Percentiles rank a stretch among this genome's conserved stretches.
Evolutionary conservation across 1,140 invertebrate genomes (phyloP).

Genomic region (Dufourea novaeangliae): DNA sequence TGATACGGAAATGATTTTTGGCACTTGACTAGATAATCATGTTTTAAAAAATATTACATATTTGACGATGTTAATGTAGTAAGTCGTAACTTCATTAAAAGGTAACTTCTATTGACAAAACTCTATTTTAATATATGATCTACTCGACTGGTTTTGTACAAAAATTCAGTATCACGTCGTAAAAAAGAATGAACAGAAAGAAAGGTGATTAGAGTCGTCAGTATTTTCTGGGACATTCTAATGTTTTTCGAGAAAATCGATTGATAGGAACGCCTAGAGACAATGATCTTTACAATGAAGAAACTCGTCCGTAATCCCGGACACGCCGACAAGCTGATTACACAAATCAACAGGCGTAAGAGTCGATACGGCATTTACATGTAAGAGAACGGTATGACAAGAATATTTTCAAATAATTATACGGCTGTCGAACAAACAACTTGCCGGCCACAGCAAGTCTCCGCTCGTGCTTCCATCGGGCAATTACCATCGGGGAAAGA

Average conservation of each 20-base stretch:
- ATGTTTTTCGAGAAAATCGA: background rate
- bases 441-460: background rate
- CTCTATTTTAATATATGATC: too few species aligned
- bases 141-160: too few species aligned
- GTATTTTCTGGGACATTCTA: too few species aligned
- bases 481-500: slow-evolving; percentile 15
- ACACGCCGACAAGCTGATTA: background rate
- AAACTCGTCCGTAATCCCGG: background rate
- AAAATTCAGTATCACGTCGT: too few species aligned
- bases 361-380: background rate
- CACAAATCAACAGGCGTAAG: background rate
- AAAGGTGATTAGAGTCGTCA: too few species aligned
- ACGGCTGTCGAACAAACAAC: slow-evolving; percentile 14
- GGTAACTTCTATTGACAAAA: too few species aligned
- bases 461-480: background rate
- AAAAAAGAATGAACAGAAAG: too few species aligned
- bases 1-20: background rate
- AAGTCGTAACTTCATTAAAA: too few species aligned
- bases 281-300: background rate
- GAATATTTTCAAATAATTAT: slow-evolving; percentile 34
- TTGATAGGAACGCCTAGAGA: background rate
- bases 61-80: too few species aligned
- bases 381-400: background rate
- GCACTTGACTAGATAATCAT: background rate
- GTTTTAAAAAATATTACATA: too few species aligned